Base-by-base conservation (phyloP, 2,888 invertebrate species). In the Lasioglossum oenotherae region DNA sequence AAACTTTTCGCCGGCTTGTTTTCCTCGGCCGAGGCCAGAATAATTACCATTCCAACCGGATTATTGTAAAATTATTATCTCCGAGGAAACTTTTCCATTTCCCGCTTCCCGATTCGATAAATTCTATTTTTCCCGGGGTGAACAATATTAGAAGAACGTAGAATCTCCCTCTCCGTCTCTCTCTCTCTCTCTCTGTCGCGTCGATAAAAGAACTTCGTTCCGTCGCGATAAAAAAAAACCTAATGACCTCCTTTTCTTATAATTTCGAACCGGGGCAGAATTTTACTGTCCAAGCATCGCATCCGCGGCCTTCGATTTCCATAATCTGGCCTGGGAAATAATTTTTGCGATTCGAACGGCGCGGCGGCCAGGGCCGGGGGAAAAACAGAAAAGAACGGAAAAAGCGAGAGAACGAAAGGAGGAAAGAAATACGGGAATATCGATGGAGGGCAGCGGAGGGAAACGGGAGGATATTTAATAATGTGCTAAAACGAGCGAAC, bases 321-420 rank as follows among this genome's bases (percentile, higher is more conserved):
- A 82, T 85, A 85, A 85, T 46, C 67, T 0, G 49, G 19, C 4
- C 78, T 67, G n/a, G 79, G 23, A 85, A 64, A 79, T 83, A 53
- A 77, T 83, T 83, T 79, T 69, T 49, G 23, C 73, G 16, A 41
- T 23, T 41, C 35, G 27, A 23, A 23, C 64, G 64, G 6, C n/a
- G n/a, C 64, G 64, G 31, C 4, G 57, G n/a, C n/a, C 10, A 6
- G 4, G 12, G 67, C 12, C 12, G 23, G 0, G 1, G 12, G 12
- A n/a, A n/a, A n/a, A 23, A 67, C 16, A 64, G 16, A 60, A 31
- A 64, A 64, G 27, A 6, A 31, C 1, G 16, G 31, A 31, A 64
- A 31, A 64, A 64, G 64, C 27, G 31, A 6, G 5, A 64, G 35
- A 23, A 35, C 23, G 67, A 67, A 35, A 31, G 67, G 6, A 67